A percentile compares a stretch with the other conserved stretches of the same genome.
Evolutionary conservation across 2,113 vertebrate genomes (phyloP).

Genomic region (Notarius lentiginosus): DNA sequence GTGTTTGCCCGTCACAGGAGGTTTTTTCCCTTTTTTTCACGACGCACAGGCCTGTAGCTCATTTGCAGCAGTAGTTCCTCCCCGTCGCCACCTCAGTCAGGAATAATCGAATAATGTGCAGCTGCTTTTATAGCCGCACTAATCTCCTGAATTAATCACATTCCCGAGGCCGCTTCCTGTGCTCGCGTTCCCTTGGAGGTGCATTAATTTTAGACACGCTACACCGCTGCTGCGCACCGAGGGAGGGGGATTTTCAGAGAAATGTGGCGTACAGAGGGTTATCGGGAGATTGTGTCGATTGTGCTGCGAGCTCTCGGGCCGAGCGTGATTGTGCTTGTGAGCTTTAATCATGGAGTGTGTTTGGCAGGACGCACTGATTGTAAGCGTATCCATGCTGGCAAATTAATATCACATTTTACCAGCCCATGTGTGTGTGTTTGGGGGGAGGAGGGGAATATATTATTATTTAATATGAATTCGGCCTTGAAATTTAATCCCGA

Average conservation of each 20-base stretch:
- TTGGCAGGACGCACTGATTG: constrained; percentile 46
- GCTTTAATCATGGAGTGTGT: constrained; percentile 49
- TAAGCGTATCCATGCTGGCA: constrained; percentile 34
- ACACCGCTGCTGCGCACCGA: constrained; percentile 19
- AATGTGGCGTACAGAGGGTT: constrained; percentile 34
- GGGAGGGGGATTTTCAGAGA: neutral
- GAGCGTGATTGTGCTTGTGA: constrained; percentile 42
- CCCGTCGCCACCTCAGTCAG: constrained; percentile 41
- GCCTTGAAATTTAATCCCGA: neutral
- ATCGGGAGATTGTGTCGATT: constrained; percentile 43
- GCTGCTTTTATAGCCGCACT: constrained; percentile 38
- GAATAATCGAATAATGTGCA: constrained; percentile 50
- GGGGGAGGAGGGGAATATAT: constrained; percentile 15
- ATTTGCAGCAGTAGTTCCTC: constrained; percentile 41
- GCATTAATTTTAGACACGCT: constrained; percentile 30
- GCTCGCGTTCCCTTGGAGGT: constrained; percentile 44
- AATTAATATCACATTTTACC: constrained; percentile 42
- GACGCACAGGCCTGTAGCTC: neutral
- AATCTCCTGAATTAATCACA: constrained; percentile 54
- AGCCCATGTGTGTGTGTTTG: neutral
- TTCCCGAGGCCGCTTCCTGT: constrained; percentile 43
- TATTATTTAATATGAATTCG: neutral
- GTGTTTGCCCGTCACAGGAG: constrained; percentile 6
- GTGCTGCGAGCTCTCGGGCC: constrained; percentile 33
- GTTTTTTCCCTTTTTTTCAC: neutral